Conservation (phyloP, 2,888 invertebrate species). For the Eilema caniola region DNA sequence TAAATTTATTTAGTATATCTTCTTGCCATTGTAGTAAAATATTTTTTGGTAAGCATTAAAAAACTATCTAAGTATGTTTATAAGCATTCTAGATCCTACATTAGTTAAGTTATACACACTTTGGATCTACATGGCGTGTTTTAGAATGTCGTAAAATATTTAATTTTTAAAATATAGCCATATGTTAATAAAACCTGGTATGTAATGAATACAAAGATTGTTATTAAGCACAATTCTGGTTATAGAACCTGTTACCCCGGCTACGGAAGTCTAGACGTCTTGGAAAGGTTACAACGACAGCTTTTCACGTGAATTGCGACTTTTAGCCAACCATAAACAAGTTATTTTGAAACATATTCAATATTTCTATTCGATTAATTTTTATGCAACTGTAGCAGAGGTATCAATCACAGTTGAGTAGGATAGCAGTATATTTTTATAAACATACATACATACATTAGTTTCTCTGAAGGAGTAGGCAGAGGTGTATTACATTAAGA, state of each 20-base stretch:
- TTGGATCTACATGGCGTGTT: too few species aligned
- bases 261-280: slow-evolving; percentile 5
- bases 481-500: background rate
- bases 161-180: background rate
- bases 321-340: background rate
- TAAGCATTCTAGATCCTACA: too few species aligned
- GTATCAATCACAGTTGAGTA: background rate
- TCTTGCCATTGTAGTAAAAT: too few species aligned
- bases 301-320: background rate
- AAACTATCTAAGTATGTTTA: too few species aligned
- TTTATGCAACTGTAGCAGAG: background rate
- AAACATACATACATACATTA: too few species aligned
- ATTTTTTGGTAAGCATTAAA: too few species aligned
- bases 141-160: too few species aligned
- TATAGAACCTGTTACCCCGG: slow-evolving; percentile 25
- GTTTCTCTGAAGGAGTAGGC: background rate
- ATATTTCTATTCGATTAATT: background rate
- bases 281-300: background rate
- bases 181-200: background rate
- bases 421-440: background rate
- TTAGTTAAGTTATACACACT: too few species aligned
- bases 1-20: too few species aligned
- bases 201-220: background rate
- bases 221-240: background rate
- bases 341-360: too few species aligned